These are phyloP conservation scores for Donacobius atricapilla DNA, from an alignment of 2,113 vertebrate species.

Conservation along the genomic window DNA sequence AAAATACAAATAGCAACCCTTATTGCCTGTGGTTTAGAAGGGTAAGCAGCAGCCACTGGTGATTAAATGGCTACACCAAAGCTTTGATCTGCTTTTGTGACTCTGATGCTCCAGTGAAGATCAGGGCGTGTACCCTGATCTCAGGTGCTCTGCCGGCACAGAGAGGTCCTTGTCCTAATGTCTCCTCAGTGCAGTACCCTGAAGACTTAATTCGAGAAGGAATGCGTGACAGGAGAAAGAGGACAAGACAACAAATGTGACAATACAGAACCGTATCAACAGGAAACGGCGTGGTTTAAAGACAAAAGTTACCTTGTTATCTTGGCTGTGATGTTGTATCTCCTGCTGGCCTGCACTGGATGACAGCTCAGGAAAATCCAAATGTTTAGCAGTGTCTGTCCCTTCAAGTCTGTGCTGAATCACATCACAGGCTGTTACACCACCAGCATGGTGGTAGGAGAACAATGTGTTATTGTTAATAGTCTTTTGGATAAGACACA, in stretches of 20 bases:
- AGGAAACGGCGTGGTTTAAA: conserved; percentile 19
- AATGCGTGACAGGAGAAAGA: neutral
- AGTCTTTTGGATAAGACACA: conserved; percentile 19
- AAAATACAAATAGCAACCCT: neutral
- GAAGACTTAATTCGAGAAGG: neutral
- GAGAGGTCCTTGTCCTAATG: neutral
- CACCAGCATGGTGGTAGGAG: neutral
- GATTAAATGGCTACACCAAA: neutral
- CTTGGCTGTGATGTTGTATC: neutral
- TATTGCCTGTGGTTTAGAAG: neutral
- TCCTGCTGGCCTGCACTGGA: neutral
- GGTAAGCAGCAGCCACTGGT: neutral
- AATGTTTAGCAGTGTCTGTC: neutral
- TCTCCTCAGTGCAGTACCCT: neutral
- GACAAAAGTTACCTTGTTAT: conserved; percentile 6
- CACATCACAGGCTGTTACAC: neutral
- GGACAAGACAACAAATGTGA: neutral
- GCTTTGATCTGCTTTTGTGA: conserved; percentile 3
- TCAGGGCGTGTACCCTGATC: neutral
- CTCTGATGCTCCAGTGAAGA: neutral
- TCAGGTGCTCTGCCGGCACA: neutral
- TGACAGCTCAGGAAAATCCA: conserved; percentile 6
- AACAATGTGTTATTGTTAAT: conserved; percentile 47
- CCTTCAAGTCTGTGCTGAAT: neutral
- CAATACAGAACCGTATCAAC: neutral